Evolutionary conservation across 2,797 vertebrate species (phyloP), one percentile per base, ranked within the genome.

Genomic region (Danio albolineatus): DNA sequence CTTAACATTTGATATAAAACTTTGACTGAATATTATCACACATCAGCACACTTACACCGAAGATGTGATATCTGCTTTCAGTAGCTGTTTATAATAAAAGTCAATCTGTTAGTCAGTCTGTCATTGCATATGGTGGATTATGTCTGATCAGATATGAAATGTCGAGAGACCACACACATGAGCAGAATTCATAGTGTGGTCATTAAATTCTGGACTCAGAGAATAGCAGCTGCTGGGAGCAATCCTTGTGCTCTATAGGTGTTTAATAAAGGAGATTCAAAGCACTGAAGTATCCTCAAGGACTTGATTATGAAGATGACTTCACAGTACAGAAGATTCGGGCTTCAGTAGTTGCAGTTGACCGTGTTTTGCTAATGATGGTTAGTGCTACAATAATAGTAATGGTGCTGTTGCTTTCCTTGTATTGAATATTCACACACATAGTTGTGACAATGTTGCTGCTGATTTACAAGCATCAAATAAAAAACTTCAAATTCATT

Each of bases 81-180:
- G 91, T 90, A 90, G 92, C 91, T 92, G 91, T 91, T 91, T 91
- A 87, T 75, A 86, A 90, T 92, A 90, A 90, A 85, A 85, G 87
- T 51, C 16, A 54, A 43, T 49, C 76, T 54, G 39, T 38, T 64
- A 19, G 36, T 71, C 36, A 41, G 4, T 54, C 13, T 41, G 17
- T 10, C 12, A 43, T 43, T 43, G 38, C 12, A 51, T 43, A 38
- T 21, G 7, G 49, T 56, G 49, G 17, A 41, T 56, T 56, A 16
- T 56, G 7, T 54, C 7, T 43, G 38, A 41, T 71, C 17, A 71
- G 38, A 14, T 56, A 71, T 56, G 49, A 70, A 41, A 54, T 41
- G 10, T 41, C 19, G 16, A 16, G n/a, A 70, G 10, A 54, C 67
- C 13, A 36, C 36, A 69, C 62, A 46, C 41, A 44, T 44, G 10